A percentile compares a stretch with the other conserved stretches of the same genome.
phyloP scores from a whole-genome alignment of 1,140 invertebrate species.

The Drosophila serrata region DNA sequence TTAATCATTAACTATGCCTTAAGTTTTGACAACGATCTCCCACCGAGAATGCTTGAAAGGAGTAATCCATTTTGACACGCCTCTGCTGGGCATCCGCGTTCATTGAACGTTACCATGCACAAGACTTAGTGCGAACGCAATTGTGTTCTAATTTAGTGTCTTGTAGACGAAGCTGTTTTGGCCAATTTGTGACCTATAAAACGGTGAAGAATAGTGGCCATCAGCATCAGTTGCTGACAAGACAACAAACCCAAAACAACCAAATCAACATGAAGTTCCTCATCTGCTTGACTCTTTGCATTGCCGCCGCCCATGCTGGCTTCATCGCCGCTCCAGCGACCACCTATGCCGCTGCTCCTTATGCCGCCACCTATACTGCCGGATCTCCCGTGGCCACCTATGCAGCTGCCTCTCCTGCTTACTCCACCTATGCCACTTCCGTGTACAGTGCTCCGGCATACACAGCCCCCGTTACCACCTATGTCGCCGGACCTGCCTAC shows the following conservation, averaged over 20 bases:
- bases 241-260: constrained; percentile 50
- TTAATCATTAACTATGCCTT: constrained; percentile 18
- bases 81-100: constrained; percentile 69
- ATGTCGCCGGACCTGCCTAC: constrained; percentile 18
- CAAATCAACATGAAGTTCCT: constrained; percentile 77
- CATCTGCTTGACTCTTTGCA: constrained; percentile 75
- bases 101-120: constrained; percentile 67
- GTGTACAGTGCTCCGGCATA: constrained; percentile 57
- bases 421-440: constrained; percentile 62
- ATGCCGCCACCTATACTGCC: constrained; percentile 65
- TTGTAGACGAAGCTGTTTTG: constrained; percentile 46
- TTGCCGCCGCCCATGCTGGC: constrained; percentile 75
- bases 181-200: constrained; percentile 63
- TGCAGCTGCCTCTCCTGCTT: constrained; percentile 46
- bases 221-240: constrained; percentile 71
- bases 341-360: constrained; percentile 67
- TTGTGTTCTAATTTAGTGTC: constrained; percentile 77
- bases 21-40: constrained; percentile 10
- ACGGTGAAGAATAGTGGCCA: constrained; percentile 43
- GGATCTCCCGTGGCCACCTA: constrained; percentile 39
- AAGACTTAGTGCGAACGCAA: constrained; percentile 46
- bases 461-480: constrained; percentile 54
- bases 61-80: constrained; percentile 80
- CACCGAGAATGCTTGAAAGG: constrained; percentile 50
- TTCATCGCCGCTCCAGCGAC: constrained; percentile 59